A percentile compares a stretch with the other conserved stretches of the same genome.
These are phyloP conservation scores for Nicator chloris DNA, from an alignment of 2,113 vertebrate genomes.

Conservation along the genomic window DNA sequence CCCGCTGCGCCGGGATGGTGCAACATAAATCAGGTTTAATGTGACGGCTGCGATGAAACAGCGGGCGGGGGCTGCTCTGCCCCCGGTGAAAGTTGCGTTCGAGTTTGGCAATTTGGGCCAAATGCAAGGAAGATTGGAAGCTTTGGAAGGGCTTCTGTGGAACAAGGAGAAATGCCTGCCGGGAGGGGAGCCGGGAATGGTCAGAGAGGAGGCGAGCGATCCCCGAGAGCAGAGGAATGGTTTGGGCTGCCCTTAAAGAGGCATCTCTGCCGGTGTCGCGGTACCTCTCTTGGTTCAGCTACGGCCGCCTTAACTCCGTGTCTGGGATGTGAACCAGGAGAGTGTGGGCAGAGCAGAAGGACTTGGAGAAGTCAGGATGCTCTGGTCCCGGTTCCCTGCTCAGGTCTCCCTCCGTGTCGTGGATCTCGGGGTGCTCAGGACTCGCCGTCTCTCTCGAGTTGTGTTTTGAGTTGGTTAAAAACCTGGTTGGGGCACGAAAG, in stretches of 20 bases:
- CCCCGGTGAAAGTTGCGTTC: neutral
- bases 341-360: neutral
- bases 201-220: neutral
- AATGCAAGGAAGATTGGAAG: neutral
- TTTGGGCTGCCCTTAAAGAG: neutral
- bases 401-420: accelerated
- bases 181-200: neutral
- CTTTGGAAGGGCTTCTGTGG: neutral
- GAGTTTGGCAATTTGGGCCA: neutral
- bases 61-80: neutral
- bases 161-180: neutral
- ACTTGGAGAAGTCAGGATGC: neutral
- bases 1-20: neutral
- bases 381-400: accelerated
- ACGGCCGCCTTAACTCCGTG: accelerated
- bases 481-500: neutral
- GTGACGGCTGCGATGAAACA: neutral
- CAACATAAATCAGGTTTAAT: neutral
- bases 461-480: neutral
- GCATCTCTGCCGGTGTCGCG: neutral
- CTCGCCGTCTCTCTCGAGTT: neutral
- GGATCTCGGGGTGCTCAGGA: neutral
- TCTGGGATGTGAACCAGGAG: neutral
- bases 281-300: neutral
- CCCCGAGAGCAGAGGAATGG: neutral